Evolutionary conservation across 2,113 vertebrate genomes (phyloP), one percentile per base, ranked within the genome.

Genomic region (Gadus chalcogrammus): DNA sequence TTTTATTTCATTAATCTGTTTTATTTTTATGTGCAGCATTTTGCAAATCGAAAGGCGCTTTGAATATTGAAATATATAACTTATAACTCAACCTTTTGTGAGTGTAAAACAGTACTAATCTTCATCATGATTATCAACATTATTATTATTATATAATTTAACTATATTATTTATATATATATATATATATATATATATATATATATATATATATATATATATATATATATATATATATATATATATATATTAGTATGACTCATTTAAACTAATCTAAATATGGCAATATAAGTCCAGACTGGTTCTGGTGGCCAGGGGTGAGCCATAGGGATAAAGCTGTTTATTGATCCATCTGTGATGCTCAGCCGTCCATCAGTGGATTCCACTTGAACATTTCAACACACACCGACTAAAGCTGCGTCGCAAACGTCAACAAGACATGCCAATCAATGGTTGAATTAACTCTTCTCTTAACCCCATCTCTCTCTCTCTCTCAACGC

Each of bases 361-460:
- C 58, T 65, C 68, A 67, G 71, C 65, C 53, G 31, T 68, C 61
- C 27, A 59, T 68, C 52, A 58, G 66, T 68, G 61, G 61, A 62
- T 42, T 65, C 42, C 64, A 38, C 17, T 31, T 65, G 64, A 11
- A 11, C 31, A 5, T 11, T 28, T 31, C 61, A 20, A 31, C 27
- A 64, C 60, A 64, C 56, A 48, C 68, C 59, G 2, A 7, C 2
- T 11, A 9, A 6, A 18, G 11, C 5, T 11, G 3, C 59, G 18
- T 22, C n/a, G 22, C n/a, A 61, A n/a, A 9, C 59, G 8, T 18
- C 64, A 69, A 65, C 65, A 58, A 74, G 69, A 56, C 24, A 62
- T 53, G 31, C 8, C 59, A 74, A 77, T 82, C 74, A 76, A 79
- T 75, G 20, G 27, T n/a, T 71, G 68, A 61, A 73, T 69, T 67